Evolutionary conservation across 2,888 invertebrate species (phyloP).

Genomic region (Bombyx huttoni): DNA sequence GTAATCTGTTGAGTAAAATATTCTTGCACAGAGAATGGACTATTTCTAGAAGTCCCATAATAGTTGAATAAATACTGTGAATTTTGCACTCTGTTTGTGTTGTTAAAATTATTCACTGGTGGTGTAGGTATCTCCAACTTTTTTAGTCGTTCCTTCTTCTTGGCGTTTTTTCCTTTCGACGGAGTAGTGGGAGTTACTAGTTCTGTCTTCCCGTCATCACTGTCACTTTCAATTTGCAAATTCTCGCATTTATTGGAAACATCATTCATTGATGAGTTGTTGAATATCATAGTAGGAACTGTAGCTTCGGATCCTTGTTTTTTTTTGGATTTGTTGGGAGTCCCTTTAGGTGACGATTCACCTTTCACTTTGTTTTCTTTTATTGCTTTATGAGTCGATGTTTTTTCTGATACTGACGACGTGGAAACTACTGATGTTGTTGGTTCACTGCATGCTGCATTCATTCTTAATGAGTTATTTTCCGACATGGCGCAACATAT

Average conservation of each 20-base stretch:
- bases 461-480: not conserved
- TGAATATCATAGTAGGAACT: conserved; percentile 9
- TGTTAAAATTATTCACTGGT: conserved; percentile 12
- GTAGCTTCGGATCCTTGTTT: conserved; percentile 7
- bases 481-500: not conserved
- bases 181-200: conserved; percentile 3
- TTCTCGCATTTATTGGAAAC: conserved; percentile 19
- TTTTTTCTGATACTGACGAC: conserved; percentile 25
- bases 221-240: conserved; percentile 21
- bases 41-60: conserved; percentile 10
- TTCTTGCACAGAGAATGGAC: conserved; percentile 30
- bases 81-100: conserved; percentile 12
- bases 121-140: conserved; percentile 27
- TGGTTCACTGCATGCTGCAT: conserved; percentile 13
- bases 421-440: conserved; percentile 26
- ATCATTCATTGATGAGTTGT: conserved; percentile 16
- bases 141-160: conserved; percentile 39
- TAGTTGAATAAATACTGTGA: not conserved
- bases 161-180: conserved; percentile 37
- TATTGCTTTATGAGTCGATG: conserved; percentile 19
- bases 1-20: conserved; percentile 34
- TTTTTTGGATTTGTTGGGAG: conserved; percentile 14
- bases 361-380: conserved; percentile 16
- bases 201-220: conserved; percentile 15
- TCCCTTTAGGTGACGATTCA: conserved; percentile 5